A percentile compares a stretch with the other conserved stretches of the same genome.
phyloP scores from a whole-genome alignment of 1,140 invertebrate genomes.

The Galleria mellonella region DNA sequence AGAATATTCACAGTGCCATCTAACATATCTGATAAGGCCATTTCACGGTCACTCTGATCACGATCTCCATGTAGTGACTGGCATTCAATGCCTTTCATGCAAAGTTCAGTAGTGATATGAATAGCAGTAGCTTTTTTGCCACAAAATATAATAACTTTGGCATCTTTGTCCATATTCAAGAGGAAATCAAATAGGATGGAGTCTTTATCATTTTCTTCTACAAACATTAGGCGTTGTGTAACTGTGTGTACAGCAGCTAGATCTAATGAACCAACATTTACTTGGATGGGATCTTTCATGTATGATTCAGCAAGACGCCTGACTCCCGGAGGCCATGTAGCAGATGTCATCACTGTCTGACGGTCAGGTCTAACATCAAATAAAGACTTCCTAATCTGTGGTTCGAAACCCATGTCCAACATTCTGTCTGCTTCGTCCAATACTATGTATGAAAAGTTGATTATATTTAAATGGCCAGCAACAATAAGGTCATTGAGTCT shows the following conservation, averaged over 20 bases:
- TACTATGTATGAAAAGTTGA: constrained; percentile 89
- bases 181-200: constrained; percentile 75
- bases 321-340: constrained; percentile 92
- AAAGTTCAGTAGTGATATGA: constrained; percentile 86
- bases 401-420: constrained; percentile 92
- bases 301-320: constrained; percentile 87
- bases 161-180: constrained; percentile 78
- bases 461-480: constrained; percentile 80
- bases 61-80: constrained; percentile 92
- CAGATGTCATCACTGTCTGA: constrained; percentile 90
- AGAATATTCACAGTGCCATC: constrained; percentile 84
- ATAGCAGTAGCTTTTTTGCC: constrained; percentile 88
- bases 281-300: constrained; percentile 91
- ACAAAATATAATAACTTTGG: constrained; percentile 93
- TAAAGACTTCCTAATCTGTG: constrained; percentile 89
- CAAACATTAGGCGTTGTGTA: constrained; percentile 82
- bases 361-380: constrained; percentile 85
- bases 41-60: constrained; percentile 90
- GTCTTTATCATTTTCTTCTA: constrained; percentile 81
- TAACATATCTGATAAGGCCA: constrained; percentile 88
- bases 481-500: constrained; percentile 87
- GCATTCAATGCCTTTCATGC: constrained; percentile 78
- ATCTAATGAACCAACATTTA: constrained; percentile 92
- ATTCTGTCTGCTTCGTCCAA: constrained; percentile 94
- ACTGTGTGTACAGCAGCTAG: constrained; percentile 89